Conservation (phyloP, 1,140 invertebrate species). For the Linepithema humile region DNA sequence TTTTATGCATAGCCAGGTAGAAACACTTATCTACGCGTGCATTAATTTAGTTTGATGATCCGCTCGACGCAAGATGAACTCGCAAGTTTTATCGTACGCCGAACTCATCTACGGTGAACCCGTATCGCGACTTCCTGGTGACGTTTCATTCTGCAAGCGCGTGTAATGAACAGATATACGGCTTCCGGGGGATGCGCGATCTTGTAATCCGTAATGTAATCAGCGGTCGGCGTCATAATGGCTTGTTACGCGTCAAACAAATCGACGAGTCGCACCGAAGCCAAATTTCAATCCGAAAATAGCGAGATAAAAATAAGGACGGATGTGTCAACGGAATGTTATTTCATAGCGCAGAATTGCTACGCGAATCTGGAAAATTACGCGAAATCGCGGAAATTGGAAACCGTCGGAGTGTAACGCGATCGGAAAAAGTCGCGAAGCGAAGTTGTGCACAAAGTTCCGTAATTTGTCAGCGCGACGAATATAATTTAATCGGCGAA, state of each 20-base stretch:
- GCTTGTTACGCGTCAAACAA: conserved; percentile 36
- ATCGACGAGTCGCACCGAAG: conserved; percentile 14
- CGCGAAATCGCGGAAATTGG: background rate
- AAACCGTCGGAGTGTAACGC: background rate
- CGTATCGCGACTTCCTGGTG: conserved; percentile 7
- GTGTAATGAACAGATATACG: conserved; percentile 18
- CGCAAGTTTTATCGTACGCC: background rate
- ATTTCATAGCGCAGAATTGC: background rate
- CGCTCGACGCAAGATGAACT: background rate
- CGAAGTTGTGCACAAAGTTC: background rate
- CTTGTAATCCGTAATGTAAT: conserved; percentile 69
- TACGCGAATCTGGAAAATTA: background rate
- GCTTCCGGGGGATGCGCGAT: conserved; percentile 52
- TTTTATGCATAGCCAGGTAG: background rate
- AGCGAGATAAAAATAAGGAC: background rate
- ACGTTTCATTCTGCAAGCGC: background rate
- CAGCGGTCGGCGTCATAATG: conserved; percentile 56
- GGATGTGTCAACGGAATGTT: background rate
- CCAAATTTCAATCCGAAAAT: background rate
- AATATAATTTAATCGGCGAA: background rate
- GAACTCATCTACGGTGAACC: background rate
- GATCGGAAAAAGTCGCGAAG: background rate
- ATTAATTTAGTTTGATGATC: background rate
- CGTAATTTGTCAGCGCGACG: background rate
- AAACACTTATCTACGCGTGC: background rate